These are phyloP conservation scores for Pandion haliaetus DNA, from an alignment of 2,113 vertebrate genomes.

Conservation along the genomic window DNA sequence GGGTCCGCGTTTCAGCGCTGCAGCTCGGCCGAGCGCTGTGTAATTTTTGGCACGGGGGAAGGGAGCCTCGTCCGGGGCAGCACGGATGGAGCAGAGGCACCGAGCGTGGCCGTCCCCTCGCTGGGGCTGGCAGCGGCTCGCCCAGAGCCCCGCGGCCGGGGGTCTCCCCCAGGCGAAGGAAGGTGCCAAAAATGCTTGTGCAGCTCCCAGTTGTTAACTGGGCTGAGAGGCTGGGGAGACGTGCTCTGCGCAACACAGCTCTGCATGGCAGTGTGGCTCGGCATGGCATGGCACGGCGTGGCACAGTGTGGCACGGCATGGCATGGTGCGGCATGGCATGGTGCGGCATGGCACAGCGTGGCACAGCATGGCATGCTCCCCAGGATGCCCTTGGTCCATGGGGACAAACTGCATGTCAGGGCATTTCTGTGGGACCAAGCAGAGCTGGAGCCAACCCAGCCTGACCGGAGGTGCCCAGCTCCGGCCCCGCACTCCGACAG, in stretches of 20 bases:
- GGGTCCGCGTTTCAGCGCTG: slow-evolving; percentile 30
- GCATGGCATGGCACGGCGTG: fast-evolving
- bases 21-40: slow-evolving; percentile 9
- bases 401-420: fast-evolving
- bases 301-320: neutral
- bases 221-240: neutral
- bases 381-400: fast-evolving
- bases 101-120: fast-evolving
- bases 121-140: neutral
- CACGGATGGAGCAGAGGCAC: neutral
- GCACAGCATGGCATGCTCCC: neutral
- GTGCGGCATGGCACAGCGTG: neutral
- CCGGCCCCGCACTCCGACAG: neutral
- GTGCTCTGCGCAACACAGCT: neutral
- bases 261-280: fast-evolving
- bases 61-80: slow-evolving; percentile 62
- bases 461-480: neutral
- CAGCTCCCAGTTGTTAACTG: neutral
- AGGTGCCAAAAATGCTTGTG: neutral
- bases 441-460: fast-evolving
- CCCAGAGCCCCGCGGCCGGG: neutral
- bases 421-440: fast-evolving
- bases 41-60: slow-evolving; percentile 60
- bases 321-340: neutral
- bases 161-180: neutral